Conservation (phyloP, 1,140 invertebrate genomes). For the Myzus persicae region DNA sequence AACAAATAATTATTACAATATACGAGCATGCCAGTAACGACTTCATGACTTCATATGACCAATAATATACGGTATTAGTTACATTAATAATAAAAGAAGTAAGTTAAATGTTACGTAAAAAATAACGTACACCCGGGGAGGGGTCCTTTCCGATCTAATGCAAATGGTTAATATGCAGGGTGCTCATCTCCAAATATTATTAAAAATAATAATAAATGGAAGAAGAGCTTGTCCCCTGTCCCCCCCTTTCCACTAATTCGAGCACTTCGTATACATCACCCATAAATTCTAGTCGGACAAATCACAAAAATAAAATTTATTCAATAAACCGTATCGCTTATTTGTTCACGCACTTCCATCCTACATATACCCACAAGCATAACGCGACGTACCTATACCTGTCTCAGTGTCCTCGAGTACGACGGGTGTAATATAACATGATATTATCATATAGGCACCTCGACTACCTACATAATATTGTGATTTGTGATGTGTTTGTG, state of each 20-base stretch:
- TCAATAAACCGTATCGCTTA: not conserved
- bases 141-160: not conserved
- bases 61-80: not conserved
- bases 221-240: not conserved
- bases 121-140: no score
- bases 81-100: not conserved
- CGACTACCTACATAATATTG: no score
- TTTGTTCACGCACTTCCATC: not conserved
- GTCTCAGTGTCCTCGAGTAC: no score
- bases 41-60: not conserved
- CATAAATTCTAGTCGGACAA: not conserved
- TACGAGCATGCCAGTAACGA: not conserved
- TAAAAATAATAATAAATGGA: not conserved
- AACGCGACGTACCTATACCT: not conserved
- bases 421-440: no score
- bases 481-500: not conserved
- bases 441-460: no score
- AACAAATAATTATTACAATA: not conserved
- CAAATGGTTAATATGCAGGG: not conserved
- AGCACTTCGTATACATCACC: not conserved
- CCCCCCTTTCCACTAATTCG: accelerated
- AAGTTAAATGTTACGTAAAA: not conserved
- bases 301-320: not conserved
- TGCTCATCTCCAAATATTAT: not conserved
- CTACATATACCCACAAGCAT: not conserved